Conservation (phyloP, 2,113 vertebrate species). For the Nanorana parkeri region DNA sequence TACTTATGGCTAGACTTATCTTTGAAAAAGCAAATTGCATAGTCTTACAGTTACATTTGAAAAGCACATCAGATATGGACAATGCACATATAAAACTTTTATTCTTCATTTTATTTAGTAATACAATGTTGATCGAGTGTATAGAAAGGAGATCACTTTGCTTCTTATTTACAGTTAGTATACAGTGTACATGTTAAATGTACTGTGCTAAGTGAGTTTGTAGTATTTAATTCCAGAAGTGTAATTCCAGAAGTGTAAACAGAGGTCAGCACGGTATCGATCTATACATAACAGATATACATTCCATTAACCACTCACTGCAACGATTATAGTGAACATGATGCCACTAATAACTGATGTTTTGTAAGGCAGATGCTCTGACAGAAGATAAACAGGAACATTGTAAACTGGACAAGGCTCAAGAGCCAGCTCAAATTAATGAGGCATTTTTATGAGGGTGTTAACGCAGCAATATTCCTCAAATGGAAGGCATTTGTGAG, state of each 20-base stretch:
- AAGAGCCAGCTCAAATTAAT: constrained; percentile 43
- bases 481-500: constrained; percentile 39
- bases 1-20: too few species aligned
- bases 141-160: too few species aligned
- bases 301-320: background rate
- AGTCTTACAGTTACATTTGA: too few species aligned
- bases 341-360: constrained; percentile 29
- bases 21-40: too few species aligned
- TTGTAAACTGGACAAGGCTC: constrained; percentile 17
- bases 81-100: too few species aligned
- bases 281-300: constrained; percentile 19
- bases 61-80: too few species aligned
- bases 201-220: background rate
- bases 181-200: background rate
- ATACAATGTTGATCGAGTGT: too few species aligned
- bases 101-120: too few species aligned
- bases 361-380: constrained; percentile 45
- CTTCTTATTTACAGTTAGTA: too few species aligned
- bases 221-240: constrained; percentile 21
- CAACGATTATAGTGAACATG: background rate
- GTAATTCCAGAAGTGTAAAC: constrained; percentile 26
- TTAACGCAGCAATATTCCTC: constrained; percentile 48
- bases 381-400: constrained; percentile 38
- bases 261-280: constrained; percentile 37
- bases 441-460: constrained; percentile 45